Base-by-base conservation (phyloP, 2,113 vertebrate species). In the Forbesichthys papilliferus region DNA sequence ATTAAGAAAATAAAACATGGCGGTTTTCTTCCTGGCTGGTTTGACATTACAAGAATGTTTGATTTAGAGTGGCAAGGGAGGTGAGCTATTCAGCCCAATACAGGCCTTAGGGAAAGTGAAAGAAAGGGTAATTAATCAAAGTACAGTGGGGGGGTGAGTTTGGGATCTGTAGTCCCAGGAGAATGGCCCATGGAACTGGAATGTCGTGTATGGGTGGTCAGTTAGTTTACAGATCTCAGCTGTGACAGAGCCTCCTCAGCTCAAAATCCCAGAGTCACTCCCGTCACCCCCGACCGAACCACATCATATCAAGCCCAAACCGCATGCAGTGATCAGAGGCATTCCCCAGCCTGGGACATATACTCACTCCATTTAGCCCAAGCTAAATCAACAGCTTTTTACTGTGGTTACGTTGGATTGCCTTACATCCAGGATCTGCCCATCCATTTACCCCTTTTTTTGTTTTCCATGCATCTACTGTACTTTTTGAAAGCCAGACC, bases 221-320 rank as follows among this genome's bases (percentile, higher is more conserved):
- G 78, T 90, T 82, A 87, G 78, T 89, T 91, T 85, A 88, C 85
- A 90, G 74, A 79, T 88, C 85, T 92, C 87, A 90, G 81, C 88
- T 89, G 85, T 84, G 86, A 88, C 83, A 78, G 80, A 85, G 75
- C 60, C 62, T 86, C 70, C 73, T 74, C 61, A 61, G 69, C 53
- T 54, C 64, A 18, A 20, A 48, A 73, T 54, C 68, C 71, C 79
- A 68, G 75, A 79, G 60, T 79, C 68, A 52, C 70, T 74, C 69
- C 71, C 66, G 52, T 76, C 74, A 68, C 69, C 74, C 60, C 82
- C 18, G 65, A 84, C 79, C 79, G 80, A 79, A 89, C 87, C 85
- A 84, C 86, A 86, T 83, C 86, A 76, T 76, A 84, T 88, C 75
- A 81, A 74, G 74, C 71, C 66, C 61, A 86, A 89, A 88, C 84